Evolutionary conservation across 2,888 invertebrate species (phyloP).

Genomic region (Uloborus plumipes): DNA sequence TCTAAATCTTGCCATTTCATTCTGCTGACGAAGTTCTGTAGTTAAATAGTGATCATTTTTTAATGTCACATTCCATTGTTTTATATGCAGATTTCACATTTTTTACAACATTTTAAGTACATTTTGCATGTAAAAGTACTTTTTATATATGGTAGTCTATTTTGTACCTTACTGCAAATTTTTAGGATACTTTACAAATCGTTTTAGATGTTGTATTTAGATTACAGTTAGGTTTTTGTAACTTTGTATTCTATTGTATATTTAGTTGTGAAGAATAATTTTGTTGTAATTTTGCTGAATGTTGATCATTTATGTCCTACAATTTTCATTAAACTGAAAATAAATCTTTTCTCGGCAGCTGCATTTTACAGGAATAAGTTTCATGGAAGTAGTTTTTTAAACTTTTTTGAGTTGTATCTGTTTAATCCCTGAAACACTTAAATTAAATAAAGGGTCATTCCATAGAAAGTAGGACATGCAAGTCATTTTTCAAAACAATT

Average conservation of each 20-base stretch:
- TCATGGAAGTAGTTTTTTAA: no score
- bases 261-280: conserved; percentile 15
- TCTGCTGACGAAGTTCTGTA: no score
- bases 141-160: conserved; percentile 51
- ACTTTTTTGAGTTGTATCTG: no score
- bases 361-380: not conserved
- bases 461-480: no score
- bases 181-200: conserved; percentile 55
- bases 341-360: conserved; percentile 19
- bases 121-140: conserved; percentile 27
- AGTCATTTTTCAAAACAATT: no score
- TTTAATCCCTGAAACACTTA: no score
- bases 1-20: no score
- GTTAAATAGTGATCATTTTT: no score
- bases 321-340: not conserved
- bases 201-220: conserved; percentile 52
- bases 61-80: conserved; percentile 39
- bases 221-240: conserved; percentile 23
- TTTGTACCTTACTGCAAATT: conserved; percentile 55
- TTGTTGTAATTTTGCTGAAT: conserved; percentile 30
- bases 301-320: not conserved
- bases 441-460: no score
- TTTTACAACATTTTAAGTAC: conserved; percentile 30
- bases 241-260: conserved; percentile 39
- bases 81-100: conserved; percentile 23